Conservation (phyloP, 2,113 vertebrate species). For the Prunella himalayana region DNA sequence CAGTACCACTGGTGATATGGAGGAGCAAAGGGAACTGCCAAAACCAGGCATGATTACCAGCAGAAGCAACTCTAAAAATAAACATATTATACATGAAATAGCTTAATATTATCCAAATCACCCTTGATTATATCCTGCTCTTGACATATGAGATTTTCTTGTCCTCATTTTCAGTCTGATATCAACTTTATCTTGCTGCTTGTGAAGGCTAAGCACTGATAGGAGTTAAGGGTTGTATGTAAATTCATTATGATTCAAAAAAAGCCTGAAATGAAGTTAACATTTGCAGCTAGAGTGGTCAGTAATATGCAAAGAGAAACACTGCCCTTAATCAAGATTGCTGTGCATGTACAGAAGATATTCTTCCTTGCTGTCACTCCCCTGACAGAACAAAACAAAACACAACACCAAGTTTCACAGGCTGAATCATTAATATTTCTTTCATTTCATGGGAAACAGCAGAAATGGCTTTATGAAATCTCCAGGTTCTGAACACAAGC, state of each 20-base stretch:
- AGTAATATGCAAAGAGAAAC: not conserved
- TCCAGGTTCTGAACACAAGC: not conserved
- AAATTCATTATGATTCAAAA: not conserved
- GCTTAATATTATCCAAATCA: not conserved
- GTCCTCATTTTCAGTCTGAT: not conserved
- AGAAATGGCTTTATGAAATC: not conserved
- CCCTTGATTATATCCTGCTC: not conserved
- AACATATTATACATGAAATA: not conserved
- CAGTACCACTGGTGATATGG: not conserved
- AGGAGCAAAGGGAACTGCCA: not conserved
- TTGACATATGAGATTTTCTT: not conserved
- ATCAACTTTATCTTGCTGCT: not conserved
- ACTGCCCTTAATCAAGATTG: not conserved
- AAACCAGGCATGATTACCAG: not conserved
- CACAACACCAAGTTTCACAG: not conserved
- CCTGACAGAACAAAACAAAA: constrained; percentile 1
- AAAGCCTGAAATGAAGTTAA: not conserved
- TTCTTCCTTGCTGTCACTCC: not conserved
- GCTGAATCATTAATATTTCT: not conserved
- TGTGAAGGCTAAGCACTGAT: not conserved
- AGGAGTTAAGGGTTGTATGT: not conserved
- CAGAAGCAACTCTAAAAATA: not conserved
- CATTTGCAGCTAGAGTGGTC: not conserved
- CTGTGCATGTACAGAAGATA: not conserved
- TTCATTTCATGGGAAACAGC: not conserved